Conservation (phyloP, 2,888 invertebrate genomes). For the Drosophila sordidapex region DNA sequence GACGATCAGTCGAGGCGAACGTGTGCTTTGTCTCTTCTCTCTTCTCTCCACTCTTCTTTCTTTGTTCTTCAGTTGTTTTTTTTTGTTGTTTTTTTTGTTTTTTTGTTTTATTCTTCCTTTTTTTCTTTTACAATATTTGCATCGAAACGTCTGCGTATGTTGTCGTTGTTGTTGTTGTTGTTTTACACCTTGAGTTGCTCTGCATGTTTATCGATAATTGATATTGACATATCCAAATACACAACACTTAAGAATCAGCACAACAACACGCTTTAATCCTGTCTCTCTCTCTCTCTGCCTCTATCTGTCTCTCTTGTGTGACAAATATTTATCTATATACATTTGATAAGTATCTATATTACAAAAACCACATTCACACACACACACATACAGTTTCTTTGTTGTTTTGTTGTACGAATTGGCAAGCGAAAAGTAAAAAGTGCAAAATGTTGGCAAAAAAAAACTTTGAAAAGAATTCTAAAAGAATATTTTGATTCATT, state of each 20-base stretch:
- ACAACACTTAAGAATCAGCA: constrained; percentile 41
- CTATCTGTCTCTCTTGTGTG: constrained; percentile 17
- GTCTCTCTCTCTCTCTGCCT: constrained; percentile 16
- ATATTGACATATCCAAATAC: constrained; percentile 34
- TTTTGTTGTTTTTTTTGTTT: constrained; percentile 18
- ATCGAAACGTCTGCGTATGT: constrained; percentile 48
- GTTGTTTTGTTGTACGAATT: constrained; percentile 76
- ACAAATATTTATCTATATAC: constrained; percentile 14
- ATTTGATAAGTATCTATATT: constrained; percentile 33
- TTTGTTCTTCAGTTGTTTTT: constrained; percentile 13
- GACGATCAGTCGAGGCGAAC: constrained; percentile 32
- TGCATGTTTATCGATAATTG: constrained; percentile 70
- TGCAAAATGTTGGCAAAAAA: constrained; percentile 48
- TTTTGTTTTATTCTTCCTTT: constrained; percentile 4
- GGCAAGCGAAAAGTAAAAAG: constrained; percentile 57
- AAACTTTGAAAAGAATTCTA: constrained; percentile 43
- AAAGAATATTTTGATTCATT: constrained; percentile 69
- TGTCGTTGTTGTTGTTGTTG: constrained; percentile 30
- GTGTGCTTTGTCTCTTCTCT: constrained; percentile 6
- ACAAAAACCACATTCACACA: constrained; percentile 32
- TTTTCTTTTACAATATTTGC: constrained; percentile 59
- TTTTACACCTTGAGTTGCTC: constrained; percentile 50
- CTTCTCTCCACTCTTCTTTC: constrained; percentile 2
- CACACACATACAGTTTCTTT: constrained; percentile 57
- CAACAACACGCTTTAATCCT: constrained; percentile 37